phyloP scores from a whole-genome alignment of 2,797 vertebrate genomes.

The Poeciliopsis gracilis region DNA sequence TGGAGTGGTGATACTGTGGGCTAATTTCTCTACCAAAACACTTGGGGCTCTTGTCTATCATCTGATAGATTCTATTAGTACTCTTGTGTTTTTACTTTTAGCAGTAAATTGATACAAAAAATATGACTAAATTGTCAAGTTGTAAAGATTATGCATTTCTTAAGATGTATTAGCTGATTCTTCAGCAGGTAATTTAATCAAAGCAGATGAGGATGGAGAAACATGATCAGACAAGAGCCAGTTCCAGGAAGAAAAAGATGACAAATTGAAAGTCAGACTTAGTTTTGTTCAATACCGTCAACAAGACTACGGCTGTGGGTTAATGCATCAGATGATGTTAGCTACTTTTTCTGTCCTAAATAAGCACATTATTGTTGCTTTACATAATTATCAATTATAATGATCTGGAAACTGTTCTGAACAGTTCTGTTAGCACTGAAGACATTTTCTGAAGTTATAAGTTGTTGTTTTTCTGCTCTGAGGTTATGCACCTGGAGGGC shows the following conservation, averaged over 20 bases:
- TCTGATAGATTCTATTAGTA: neutral
- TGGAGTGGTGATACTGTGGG: neutral
- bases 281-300: neutral
- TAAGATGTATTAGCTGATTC: neutral
- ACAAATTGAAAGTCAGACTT: neutral
- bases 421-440: too few relatives aligned
- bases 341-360: neutral
- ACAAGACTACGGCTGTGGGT: neutral
- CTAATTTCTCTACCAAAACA: neutral
- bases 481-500: neutral
- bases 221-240: neutral
- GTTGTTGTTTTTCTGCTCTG: too few relatives aligned
- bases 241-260: neutral
- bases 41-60: neutral
- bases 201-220: neutral
- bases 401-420: neutral
- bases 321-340: neutral
- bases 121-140: neutral
- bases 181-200: neutral
- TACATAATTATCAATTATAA: neutral
- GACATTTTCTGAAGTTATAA: too few relatives aligned
- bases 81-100: neutral
- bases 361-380: neutral
- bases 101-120: neutral
- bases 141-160: neutral